A percentile compares a stretch with the other conserved stretches of the same genome.
Evolutionary conservation across 2,888 invertebrate genomes (phyloP).

Genomic region (Osedax fenrisi): DNA sequence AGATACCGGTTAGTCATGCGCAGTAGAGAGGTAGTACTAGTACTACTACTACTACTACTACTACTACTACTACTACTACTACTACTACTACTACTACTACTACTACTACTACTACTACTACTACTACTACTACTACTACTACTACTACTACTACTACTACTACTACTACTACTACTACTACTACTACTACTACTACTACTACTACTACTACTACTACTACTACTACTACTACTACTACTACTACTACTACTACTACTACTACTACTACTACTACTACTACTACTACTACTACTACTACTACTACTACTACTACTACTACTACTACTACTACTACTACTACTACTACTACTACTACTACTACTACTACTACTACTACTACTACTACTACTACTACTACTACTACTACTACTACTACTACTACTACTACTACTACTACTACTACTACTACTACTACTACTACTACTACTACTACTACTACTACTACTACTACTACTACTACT

Average conservation of each 20-base stretch:
- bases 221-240: conserved; percentile 25
- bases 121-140: conserved; percentile 32
- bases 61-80: conserved; percentile 31
- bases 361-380: neutral
- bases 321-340: conserved; percentile 3
- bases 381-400: conserved; percentile 31
- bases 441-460: neutral
- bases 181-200: conserved; percentile 19
- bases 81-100: conserved; percentile 31
- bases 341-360: conserved; percentile 30
- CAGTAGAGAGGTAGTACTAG: too few relatives aligned
- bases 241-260: conserved; percentile 15
- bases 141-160: conserved; percentile 33
- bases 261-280: conserved; percentile 26
- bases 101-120: conserved; percentile 30
- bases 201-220: conserved; percentile 28
- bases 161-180: conserved; percentile 33
- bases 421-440: conserved; percentile 31
- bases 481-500: too few relatives aligned
- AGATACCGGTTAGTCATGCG: neutral
- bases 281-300: conserved; percentile 11
- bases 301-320: conserved; percentile 29
- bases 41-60: conserved; percentile 7
- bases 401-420: neutral
- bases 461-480: too few relatives aligned